Evolutionary conservation across 2,113 vertebrate genomes (phyloP).

Genomic region (Nestor notabilis): DNA sequence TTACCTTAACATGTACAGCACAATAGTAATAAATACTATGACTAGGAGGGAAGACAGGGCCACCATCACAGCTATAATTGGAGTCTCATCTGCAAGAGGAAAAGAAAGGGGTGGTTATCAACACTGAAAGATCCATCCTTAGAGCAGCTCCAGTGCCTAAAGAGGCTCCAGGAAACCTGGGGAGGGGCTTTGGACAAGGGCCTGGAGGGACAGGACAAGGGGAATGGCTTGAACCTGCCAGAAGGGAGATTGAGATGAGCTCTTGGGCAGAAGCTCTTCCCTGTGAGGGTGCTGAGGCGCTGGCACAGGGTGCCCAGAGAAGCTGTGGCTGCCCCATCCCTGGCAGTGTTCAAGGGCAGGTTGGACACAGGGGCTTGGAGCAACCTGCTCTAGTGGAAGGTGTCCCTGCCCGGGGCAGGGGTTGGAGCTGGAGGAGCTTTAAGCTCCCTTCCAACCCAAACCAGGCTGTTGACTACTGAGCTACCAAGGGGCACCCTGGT

Average conservation of each 20-base stretch:
- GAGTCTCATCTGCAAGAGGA: constrained; percentile 83
- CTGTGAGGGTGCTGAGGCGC: no score
- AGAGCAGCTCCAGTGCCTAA: no score
- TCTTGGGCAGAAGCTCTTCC: no score
- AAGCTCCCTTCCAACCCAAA: neutral
- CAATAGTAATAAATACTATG: constrained; percentile 97
- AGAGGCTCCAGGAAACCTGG: no score
- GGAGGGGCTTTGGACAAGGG: no score
- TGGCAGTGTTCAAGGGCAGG: neutral
- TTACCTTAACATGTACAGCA: constrained; percentile 98
- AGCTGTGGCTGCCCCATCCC: neutral
- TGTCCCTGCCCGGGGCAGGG: neutral
- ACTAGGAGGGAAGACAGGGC: constrained; percentile 94
- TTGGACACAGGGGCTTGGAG: fast-evolving
- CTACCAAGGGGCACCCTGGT: no score
- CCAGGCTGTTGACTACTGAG: neutral
- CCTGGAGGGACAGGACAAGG: no score
- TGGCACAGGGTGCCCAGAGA: neutral
- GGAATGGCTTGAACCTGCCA: no score
- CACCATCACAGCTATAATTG: constrained; percentile 96
- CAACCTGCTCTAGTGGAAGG: fast-evolving
- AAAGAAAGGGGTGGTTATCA: neutral
- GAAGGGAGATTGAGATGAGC: no score
- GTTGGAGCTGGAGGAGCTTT: neutral
- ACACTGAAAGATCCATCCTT: neutral